Base-by-base conservation (phyloP, 2,888 invertebrate species). In the Acanthosepion lycidas region DNA sequence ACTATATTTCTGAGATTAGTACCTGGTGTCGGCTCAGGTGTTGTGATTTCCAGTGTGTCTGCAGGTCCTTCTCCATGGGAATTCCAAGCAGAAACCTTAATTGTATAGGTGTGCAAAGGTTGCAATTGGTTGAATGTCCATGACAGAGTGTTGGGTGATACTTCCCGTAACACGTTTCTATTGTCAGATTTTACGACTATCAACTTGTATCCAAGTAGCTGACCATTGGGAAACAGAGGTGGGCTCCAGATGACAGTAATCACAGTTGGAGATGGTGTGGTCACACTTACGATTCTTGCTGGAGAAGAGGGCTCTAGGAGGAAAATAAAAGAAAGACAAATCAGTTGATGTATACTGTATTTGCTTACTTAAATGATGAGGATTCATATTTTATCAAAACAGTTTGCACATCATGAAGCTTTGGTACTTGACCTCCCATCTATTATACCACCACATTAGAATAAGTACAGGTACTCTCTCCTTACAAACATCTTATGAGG, bases 191-290 rank as follows among this genome's bases (percentile, higher is more conserved):
- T 98, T 49, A 98, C 98, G 93, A 99, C 98, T 96, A 98, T 98
- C 95, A 99, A 98, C 96, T 98, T 98, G 98, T 99, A 99, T 95
- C 99, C 98, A 95, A 98, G 98, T 96, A 99, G 98, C 91, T 99
- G 99, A 95, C 99, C 99, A 97, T 99, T 99, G 94, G 98, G 98
- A 97, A 98, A 99, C 94, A 98, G 98, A 33, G 99, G 99, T 33
- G 98, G 98, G 97, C 98, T 98, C 99, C 99, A 99, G 96, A 98
- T 98, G 95, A 99, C 98, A 95, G 98, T 98, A 95, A 99, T 98
- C 96, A 99, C 98, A 96, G 98, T 98, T 94, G 98, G 98, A 97
- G 99, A 99, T 28, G 96, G 96, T 6, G 97, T 96, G 6, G 97
- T 98, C 8, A 99, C 98, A 95, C 98, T 96, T 6, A 96, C 98